Conservation (phyloP, 2,797 vertebrate species). For the Thripadectes ignobilis region DNA sequence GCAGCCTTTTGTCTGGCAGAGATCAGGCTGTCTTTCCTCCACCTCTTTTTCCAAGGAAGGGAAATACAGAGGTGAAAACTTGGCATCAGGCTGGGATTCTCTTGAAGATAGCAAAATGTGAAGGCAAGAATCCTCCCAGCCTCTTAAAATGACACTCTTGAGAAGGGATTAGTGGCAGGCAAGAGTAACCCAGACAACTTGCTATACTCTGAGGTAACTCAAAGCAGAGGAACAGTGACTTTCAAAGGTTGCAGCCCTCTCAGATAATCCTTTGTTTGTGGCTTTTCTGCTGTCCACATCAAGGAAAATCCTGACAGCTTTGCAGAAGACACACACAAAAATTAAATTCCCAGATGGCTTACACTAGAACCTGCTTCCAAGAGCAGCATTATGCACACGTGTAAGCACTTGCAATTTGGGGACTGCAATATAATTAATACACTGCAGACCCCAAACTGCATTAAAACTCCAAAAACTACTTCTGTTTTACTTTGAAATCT, state of each 20-base stretch:
- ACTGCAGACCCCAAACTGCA: neutral
- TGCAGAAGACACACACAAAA: neutral
- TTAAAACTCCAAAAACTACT: neutral
- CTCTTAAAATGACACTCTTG: neutral
- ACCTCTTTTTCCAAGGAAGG: neutral
- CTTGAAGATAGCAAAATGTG: neutral
- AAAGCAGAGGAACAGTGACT: neutral
- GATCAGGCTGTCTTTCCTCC: neutral
- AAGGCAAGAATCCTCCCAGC: neutral
- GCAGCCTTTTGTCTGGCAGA: neutral
- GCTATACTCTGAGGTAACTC: neutral
- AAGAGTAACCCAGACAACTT: neutral
- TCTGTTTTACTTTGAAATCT: neutral
- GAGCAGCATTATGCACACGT: rapidly evolving
- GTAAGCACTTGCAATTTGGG: neutral
- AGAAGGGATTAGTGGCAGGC: neutral
- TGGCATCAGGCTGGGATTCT: neutral
- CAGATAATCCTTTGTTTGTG: neutral
- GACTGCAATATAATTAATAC: neutral
- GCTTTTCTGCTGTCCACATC: neutral
- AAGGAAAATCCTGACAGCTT: neutral
- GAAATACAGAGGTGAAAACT: neutral
- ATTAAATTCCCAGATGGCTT: neutral
- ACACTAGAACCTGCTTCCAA: neutral
- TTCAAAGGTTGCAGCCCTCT: neutral